Base-by-base conservation (phyloP, 2,888 invertebrate species). In the Notocelia uddmanniana region DNA sequence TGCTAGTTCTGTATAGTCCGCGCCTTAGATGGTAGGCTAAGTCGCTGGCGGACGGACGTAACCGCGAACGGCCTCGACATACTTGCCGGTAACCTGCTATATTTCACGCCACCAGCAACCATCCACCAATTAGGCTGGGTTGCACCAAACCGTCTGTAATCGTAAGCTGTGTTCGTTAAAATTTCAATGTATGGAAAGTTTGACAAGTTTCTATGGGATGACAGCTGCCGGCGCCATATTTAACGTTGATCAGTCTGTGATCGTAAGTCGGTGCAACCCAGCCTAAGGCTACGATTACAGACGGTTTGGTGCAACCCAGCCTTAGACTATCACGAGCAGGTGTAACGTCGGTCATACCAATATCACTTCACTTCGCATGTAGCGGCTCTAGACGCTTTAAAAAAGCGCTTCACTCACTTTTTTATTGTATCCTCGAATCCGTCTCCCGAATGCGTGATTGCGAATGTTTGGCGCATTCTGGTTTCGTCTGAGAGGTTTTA, bases 11-110 rank as follows among this genome's bases (percentile, higher is more conserved):
- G 13, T 34, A 34, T 57, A 57, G 9, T 18, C 57, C 11, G 5
- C 31, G 59, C 41, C 21, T 59, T 60, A 45, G 41, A 21, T 41
- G 52, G 0, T 60, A 48, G 64, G 15, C 34, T n/a, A 15, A n/a
- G 13, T 45, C 6, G 26, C 41, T 15, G 62, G 57, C 70, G 54
- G 74, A 75, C 76, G 81, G 81, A 77, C 79, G 78, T 79, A 79
- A 77, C 80, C 79, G 79, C 81, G 81, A 82, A 74, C 81, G 86
- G 83, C 88, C 86, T 88, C 84, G 85, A 75, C 76, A 76, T 73
- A 76, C 71, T 75, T 76, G 73, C 75, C 68, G 59, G 50, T 62
- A 45, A 58, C 67, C 45, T 66, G 67, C 62, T 60, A 57, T 60
- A 68, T 68, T 68, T 62, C 66, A 52, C 55, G 55, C 67, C 48